phyloP scores from a whole-genome alignment of 2,113 vertebrate species.

The Neomonachus schauinslandi region DNA sequence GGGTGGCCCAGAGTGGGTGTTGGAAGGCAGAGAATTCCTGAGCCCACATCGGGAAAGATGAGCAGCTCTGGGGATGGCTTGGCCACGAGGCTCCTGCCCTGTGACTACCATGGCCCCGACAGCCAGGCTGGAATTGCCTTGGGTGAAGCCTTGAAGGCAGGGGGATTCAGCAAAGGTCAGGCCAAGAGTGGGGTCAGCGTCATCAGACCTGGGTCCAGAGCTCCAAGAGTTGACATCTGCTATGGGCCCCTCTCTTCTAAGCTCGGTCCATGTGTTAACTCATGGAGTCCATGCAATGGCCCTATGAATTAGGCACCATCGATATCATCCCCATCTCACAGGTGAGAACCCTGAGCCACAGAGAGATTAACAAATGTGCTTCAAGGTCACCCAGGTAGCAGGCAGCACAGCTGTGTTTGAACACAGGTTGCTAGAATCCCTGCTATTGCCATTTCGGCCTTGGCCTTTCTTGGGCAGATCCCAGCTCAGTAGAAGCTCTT shows the following conservation, averaged over 20 bases:
- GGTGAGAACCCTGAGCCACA: not conserved
- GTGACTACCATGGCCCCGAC: accelerated
- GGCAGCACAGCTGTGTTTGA: not conserved
- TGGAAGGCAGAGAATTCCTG: not conserved
- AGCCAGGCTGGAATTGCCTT: not conserved
- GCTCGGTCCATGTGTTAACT: not conserved
- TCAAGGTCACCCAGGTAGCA: not conserved
- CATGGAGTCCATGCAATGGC: not conserved
- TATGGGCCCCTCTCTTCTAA: not conserved
- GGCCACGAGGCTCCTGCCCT: accelerated
- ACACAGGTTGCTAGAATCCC: not conserved
- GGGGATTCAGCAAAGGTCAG: not conserved
- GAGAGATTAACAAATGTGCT: not conserved
- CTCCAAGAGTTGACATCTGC: not conserved
- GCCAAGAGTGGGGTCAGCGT: not conserved
- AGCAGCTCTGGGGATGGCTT: not conserved
- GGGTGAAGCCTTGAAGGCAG: not conserved
- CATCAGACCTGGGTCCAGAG: not conserved
- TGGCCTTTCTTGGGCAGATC: not conserved
- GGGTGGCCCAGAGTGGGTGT: not conserved
- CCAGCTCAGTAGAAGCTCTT: not conserved
- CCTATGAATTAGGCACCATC: accelerated
- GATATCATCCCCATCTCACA: not conserved
- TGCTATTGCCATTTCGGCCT: not conserved
- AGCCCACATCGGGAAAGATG: no score